A percentile compares a stretch with the other conserved stretches of the same genome.
These are phyloP conservation scores for Xiphias gladius DNA, from an alignment of 2,113 vertebrate species.

Conservation along the genomic window DNA sequence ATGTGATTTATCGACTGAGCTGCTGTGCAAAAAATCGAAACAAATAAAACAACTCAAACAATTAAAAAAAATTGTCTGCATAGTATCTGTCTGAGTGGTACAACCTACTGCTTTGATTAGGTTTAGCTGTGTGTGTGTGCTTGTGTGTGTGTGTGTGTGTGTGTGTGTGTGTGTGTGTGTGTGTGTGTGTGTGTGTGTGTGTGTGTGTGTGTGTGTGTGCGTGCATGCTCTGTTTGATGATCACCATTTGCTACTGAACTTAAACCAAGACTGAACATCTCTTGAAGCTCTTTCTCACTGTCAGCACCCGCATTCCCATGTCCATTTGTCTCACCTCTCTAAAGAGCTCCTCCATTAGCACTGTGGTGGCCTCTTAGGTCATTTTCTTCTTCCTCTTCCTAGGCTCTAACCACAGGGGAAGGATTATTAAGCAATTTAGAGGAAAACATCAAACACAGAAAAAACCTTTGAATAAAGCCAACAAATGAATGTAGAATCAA, in stretches of 20 bases:
- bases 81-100: background rate
- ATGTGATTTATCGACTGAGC: background rate
- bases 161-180: no score
- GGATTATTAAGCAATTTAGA: background rate
- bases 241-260: constrained; percentile 18
- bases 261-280: constrained; percentile 21
- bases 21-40: background rate
- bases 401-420: background rate
- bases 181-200: background rate
- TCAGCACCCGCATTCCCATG: background rate
- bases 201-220: background rate
- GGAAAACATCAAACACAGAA: background rate
- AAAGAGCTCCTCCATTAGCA: background rate
- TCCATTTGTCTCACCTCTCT: constrained; percentile 9
- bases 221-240: background rate
- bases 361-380: background rate
- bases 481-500: background rate
- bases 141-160: no score
- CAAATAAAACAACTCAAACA: background rate
- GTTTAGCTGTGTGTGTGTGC: no score
- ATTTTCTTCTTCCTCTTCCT: background rate
- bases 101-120: background rate
- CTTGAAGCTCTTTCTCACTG: constrained; percentile 9
- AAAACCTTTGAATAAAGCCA: background rate
- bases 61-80: background rate